Base-by-base conservation (phyloP, 2,888 invertebrate species). In the Phengaris alcon region DNA sequence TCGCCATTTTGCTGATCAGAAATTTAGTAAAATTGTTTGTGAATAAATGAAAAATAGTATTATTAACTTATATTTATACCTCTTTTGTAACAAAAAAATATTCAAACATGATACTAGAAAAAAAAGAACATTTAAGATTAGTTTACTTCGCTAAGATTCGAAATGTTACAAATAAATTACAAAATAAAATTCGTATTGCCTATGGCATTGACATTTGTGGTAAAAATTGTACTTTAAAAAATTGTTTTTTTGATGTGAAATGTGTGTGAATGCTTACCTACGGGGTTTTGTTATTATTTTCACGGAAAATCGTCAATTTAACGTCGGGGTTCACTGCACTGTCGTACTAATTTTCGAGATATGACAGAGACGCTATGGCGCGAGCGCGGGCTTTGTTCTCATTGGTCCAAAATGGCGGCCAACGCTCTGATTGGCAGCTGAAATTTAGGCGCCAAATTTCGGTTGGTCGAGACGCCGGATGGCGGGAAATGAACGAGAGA, bases 271-370 rank as follows among this genome's bases (percentile, higher is more conserved):
- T 54, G 83, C 93, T 91, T 84, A 92, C 93, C 91, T 85, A 81
- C 75, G 77, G 81, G 80, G 83, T 84, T 86, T 88, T 87, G 85
- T 84, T 84, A 84, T 83, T 85, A 84, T 87, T 86, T 87, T 87
- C 87, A 86, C 88, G 88, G 88, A 90, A 91, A 92, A 90, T 88
- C 88, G 86, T 86, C 87, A 87, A 90, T 91, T 90, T 89, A 87
- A 89, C 88, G 88, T 88, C 93, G 92, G 90, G 90, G 91, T 92
- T 92, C 92, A 88, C 91, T 90, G 90, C 90, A 90, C 90, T 87
- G 87, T 86, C 87, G 92, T 90, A 93, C 93, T 93, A 93, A 93
- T 91, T 93, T 93, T 89, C 92, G 86, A 93, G 93, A 91, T 91
- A 91, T 88, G 90, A 91, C 90, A 90, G 89, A 88, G 93, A 93